Percentiles rank a stretch among this genome's conserved stretches.
phyloP scores from a whole-genome alignment of 2,888 invertebrate genomes.

The Venustoraphidia nigricollis region DNA sequence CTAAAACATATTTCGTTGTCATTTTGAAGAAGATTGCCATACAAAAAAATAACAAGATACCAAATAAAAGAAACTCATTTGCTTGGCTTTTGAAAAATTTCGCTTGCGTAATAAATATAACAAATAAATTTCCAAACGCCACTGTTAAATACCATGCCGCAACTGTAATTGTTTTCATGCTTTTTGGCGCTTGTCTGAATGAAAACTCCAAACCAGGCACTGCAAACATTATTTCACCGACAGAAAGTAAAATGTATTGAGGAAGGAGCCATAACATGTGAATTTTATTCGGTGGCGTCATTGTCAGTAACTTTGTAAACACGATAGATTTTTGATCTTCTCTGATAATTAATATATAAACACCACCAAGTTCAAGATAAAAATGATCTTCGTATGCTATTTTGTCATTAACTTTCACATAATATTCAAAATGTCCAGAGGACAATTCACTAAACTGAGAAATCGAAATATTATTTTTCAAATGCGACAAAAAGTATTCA shows the following conservation, averaged over 20 bases:
- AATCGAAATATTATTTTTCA: slow-evolving; percentile 33
- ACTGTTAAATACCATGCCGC: slow-evolving; percentile 75
- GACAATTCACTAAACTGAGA: slow-evolving; percentile 43
- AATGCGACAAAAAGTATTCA: slow-evolving; percentile 37
- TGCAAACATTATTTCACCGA: slow-evolving; percentile 71
- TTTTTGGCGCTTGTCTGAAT: slow-evolving; percentile 67
- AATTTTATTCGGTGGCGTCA: slow-evolving; percentile 47
- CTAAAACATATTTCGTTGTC: no score
- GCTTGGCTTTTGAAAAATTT: slow-evolving; percentile 17
- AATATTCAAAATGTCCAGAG: slow-evolving; percentile 31
- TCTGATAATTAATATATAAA: slow-evolving; percentile 37
- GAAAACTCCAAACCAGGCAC: slow-evolving; percentile 72
- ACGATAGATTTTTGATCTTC: slow-evolving; percentile 26
- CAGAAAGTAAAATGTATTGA: slow-evolving; percentile 63
- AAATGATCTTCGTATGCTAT: slow-evolving; percentile 16
- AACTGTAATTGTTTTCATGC: slow-evolving; percentile 72
- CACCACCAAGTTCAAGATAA: slow-evolving; percentile 29
- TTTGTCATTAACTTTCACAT: slow-evolving; percentile 15
- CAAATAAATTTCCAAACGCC: slow-evolving; percentile 65
- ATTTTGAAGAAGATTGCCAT: no score
- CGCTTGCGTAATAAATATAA: slow-evolving; percentile 55
- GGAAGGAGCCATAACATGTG: slow-evolving; percentile 61
- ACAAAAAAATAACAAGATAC: no score
- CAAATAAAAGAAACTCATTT: no score
- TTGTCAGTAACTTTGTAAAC: slow-evolving; percentile 39